Evolutionary conservation across 2,797 vertebrate genomes (phyloP).

Genomic region (Dicrostonyx torquatus): DNA sequence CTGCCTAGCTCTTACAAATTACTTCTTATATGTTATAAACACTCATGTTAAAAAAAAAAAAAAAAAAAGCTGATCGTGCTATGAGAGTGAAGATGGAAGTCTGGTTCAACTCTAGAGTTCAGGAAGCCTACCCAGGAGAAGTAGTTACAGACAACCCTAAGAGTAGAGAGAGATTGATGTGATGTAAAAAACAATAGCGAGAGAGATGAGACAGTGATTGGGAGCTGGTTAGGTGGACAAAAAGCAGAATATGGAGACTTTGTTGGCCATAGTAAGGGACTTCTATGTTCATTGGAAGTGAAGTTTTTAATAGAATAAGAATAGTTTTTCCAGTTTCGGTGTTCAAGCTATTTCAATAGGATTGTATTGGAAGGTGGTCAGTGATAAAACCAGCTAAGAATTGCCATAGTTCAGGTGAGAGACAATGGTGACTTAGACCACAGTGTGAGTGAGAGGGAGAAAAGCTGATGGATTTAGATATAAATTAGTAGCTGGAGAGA

Average conservation of each 20-base stretch:
- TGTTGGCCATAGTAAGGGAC: not conserved
- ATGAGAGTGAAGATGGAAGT: not conserved
- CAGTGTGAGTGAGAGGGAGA: not conserved
- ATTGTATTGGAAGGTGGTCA: conserved; percentile 3
- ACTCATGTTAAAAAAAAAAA: not conserved
- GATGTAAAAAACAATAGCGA: not conserved
- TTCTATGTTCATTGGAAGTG: not conserved
- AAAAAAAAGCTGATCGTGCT: not conserved
- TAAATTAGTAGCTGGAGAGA: not conserved
- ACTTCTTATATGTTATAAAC: not conserved
- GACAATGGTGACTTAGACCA: not conserved
- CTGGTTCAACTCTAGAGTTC: not conserved
- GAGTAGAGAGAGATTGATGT: not conserved
- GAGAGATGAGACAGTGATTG: not conserved
- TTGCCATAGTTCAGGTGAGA: not conserved
- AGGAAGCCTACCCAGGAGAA: not conserved
- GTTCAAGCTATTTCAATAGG: not conserved
- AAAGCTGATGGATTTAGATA: not conserved
- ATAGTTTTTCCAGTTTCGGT: not conserved
- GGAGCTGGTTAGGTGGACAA: not conserved
- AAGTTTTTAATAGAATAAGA: not conserved
- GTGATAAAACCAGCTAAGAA: not conserved
- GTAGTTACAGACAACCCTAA: not conserved
- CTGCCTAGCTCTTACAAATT: no score
- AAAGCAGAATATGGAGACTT: not conserved